Conservation (phyloP, 2,888 invertebrate genomes). For the Cheilosia vernalis region DNA sequence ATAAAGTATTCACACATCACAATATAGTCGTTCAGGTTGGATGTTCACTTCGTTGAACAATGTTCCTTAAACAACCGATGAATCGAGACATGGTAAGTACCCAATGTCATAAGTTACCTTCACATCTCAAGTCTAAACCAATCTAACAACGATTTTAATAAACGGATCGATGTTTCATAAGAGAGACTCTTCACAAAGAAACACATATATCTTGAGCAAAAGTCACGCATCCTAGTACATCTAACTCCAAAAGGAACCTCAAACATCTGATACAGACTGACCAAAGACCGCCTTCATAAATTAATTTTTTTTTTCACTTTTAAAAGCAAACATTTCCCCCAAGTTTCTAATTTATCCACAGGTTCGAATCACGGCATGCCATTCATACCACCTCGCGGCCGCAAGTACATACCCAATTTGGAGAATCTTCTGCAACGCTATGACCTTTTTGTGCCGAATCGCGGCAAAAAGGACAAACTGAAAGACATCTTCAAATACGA, state of each 20-base stretch:
- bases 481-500: constrained; percentile 82
- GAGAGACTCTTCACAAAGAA: too few species aligned
- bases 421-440: constrained; percentile 79
- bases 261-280: background rate
- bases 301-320: background rate
- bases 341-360: constrained; percentile 32
- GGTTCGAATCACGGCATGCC: constrained; percentile 76
- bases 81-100: too few species aligned
- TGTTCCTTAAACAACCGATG: too few species aligned
- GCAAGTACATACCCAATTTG: constrained; percentile 80
- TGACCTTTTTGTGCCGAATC: constrained; percentile 83
- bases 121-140: too few species aligned
- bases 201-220: too few species aligned
- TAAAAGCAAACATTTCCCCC: constrained; percentile 3
- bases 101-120: too few species aligned
- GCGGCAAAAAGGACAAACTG: constrained; percentile 82
- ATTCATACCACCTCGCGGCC: constrained; percentile 82
- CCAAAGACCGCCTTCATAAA: background rate
- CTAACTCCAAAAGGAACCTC: background rate
- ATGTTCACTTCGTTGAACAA: too few species aligned
- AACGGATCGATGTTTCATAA: too few species aligned
- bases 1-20: too few species aligned
- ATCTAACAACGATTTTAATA: too few species aligned
- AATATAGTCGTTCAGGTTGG: too few species aligned
- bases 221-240: too few species aligned